These are phyloP conservation scores for Okapia johnstoni DNA, from an alignment of 2,113 vertebrate genomes.

Conservation along the genomic window DNA sequence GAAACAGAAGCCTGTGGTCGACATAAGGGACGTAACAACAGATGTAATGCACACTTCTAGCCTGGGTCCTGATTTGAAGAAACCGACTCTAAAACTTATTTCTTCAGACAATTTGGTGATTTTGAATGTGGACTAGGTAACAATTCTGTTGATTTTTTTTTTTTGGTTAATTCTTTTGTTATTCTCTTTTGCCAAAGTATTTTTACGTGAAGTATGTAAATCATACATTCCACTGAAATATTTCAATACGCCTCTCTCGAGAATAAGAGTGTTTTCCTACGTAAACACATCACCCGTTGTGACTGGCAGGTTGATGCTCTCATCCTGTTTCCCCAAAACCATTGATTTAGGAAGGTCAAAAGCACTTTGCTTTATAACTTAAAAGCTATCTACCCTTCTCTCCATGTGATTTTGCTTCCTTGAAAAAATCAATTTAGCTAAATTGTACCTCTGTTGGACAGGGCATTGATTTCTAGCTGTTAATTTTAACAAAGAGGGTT, in stretches of 20 bases:
- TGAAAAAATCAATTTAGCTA: neutral
- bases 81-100: neutral
- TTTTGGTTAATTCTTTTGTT: neutral
- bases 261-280: neutral
- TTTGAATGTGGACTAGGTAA: neutral
- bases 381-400: neutral
- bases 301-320: neutral
- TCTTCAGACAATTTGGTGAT: neutral
- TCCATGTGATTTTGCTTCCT: neutral
- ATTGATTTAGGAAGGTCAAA: neutral
- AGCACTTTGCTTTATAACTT: neutral
- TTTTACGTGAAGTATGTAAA: neutral
- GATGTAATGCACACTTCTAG: accelerated
- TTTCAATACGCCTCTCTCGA: neutral
- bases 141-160: neutral
- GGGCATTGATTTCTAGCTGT: neutral
- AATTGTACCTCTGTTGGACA: neutral
- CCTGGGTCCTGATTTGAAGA: neutral
- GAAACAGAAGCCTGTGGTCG: accelerated
- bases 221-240: neutral
- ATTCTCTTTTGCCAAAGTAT: neutral
- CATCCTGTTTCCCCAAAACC: neutral
- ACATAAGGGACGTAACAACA: accelerated
- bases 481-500: neutral
- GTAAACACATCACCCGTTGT: accelerated